Evolutionary conservation across 2,797 vertebrate genomes (phyloP), one percentile per base, ranked within the genome.

Genomic region (Dendrocincla tyrannina): DNA sequence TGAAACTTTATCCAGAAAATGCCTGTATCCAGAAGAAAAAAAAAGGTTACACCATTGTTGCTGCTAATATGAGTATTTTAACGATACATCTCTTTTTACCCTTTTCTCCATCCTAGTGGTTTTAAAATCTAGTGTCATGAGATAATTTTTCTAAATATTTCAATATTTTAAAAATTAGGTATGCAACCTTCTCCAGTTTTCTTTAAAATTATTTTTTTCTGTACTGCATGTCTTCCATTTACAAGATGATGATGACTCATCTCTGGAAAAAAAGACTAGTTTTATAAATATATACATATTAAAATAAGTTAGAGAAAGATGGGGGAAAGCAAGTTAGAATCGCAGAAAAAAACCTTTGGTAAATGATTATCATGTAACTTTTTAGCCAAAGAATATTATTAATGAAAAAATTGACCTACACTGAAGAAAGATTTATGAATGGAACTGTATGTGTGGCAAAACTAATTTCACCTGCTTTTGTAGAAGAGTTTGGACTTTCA

Each of bases 351-450:
- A 63, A 13, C 3, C 3, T 12, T 66, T 62, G 47, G 44, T 68
- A 47, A 81, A 58, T 68, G 12, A 67, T 16, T 55, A 44, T 41
- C 30, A 53, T 63, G 49, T 59, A 63, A 37, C 25, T 88, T 95
- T 53, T 30, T 50, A 84, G 10, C 37, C 47, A 76, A 92, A 89
- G 44, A 41, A n/a, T 95, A 82, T 91, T 37, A 83, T 76, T 85
- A 92, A 66, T 52, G 19, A 52, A 80, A 93, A 47, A 69, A 50
- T 4, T 37, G 47, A 69, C 72, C 72, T 52, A 62, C 30, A 53
- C 10, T 62, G 22, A 93, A 89, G 10, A 62, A 89, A 95, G 83
- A 95, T 95, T 95, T 95, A 85, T 90, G 72, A 95, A 94, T 91
- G 74, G 70, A 95, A 88, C 27, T n/a, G 14, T 68, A 68, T 42